Base-by-base conservation (phyloP, 2,888 invertebrate species). In the Phrixothrix hirtus region DNA sequence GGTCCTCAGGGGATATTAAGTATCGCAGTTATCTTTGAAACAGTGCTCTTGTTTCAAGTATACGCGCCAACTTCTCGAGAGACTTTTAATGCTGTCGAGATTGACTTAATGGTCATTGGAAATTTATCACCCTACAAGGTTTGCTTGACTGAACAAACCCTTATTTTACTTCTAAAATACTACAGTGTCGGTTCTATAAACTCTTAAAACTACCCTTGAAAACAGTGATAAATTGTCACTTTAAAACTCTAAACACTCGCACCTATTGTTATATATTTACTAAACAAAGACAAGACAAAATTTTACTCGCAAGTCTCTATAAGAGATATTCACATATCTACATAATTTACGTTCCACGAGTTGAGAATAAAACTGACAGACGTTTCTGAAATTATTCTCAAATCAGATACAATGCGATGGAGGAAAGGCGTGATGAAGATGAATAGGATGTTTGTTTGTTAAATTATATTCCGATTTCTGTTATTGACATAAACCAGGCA, bases 81-180 rank as follows among this genome's bases (percentile, higher is more conserved):
- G 58, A 57, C 55, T 58, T 59, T 55, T 59, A 60, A 60, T 60
- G 53, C 58, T 60, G 55, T 57, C 54, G 47, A 58, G 58, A 58
- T 60, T 61, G 59, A 62, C 58, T 60, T 60, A 62, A 62, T 61
- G 59, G 62, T 57, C 57, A 61, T 59, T 58, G 50, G 55, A 57
- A 60, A 58, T 58, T 59, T 61, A 58, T 58, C 53, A 55, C 47
- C 57, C 51, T 57, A 54, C 56, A 57, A 62, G 57, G 54, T 50
- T 54, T 48, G 54, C 54, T 54, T 54, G 54, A 54, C 43, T 48
- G 54, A 54, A 41, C 54, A 54, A 48, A 44, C 48, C 44, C 48
- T 48, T 54, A 54, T 48, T 53, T 53, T 43, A 48, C 47, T 48
- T 48, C 41, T 54, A 48, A 54, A 54, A 54, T 54, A 54, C 38